Base-by-base conservation (phyloP, 1,140 invertebrate species). In the Amphibalanus amphitrite region DNA sequence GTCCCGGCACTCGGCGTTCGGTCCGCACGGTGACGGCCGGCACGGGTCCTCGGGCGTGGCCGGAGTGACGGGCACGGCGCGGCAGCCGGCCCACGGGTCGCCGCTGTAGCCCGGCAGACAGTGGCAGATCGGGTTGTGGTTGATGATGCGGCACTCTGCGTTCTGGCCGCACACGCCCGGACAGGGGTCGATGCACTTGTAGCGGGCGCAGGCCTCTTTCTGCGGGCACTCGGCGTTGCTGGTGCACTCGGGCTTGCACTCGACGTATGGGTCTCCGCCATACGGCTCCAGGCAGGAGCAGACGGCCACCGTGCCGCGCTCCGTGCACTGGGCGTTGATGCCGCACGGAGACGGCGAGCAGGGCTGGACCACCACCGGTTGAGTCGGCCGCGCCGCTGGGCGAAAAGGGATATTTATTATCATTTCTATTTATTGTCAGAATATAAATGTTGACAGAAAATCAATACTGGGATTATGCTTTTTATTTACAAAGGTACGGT, bases 241-340 rank as follows among this genome's bases (percentile, higher is more conserved):
- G 23, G 67, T 67, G 70, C 74, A 75, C 28, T 72, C 72, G 17
- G 73, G 72, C n/a, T 69, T 67, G 69, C 76, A 78, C 65, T 75
- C 73, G 40, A 78, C 74, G 80, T 86, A 84, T 0, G 91, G 85
- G 81, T 93, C 88, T 0, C 90, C 91, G 75, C 87, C 87, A 78
- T 86, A 93, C 0, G 90, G 91, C 67, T 82, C 75, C 75, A 88
- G 87, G 78, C 93, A 95, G 23, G 82, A 79, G 78, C 93, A 95
- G 28, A 86, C 80, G 0, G 90, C 84, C 70, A 84, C 79, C 78
- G 93, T 90, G 74, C 87, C 84, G 64, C 84, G 81, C 0, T 87
- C 85, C 29, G 81, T 81, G 76, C 92, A 95, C 72, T 87, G 84
- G 0, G 91, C 88, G 79, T 93, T 92, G 71, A 89, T 82, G 26